Evolutionary conservation across 2,113 vertebrate species (phyloP).

Genomic region (Oreochromis aureus): DNA sequence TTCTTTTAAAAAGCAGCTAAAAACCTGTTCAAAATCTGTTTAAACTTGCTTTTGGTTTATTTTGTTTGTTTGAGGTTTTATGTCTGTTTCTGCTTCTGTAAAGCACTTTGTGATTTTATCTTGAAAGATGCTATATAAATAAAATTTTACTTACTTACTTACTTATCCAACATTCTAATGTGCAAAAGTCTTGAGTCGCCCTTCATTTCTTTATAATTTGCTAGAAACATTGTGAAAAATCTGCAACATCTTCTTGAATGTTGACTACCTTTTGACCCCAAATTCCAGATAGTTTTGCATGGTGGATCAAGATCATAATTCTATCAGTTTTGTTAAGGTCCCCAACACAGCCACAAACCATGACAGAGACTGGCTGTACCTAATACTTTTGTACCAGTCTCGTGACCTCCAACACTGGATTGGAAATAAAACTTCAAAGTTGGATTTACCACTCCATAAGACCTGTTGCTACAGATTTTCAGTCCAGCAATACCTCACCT

Average conservation of each 20-base stretch:
- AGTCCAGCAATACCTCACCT: neutral
- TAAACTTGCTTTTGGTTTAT: too few relatives aligned
- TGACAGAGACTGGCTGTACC: neutral
- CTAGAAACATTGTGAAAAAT: neutral
- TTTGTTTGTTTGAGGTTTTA: too few relatives aligned
- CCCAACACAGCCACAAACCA: neutral
- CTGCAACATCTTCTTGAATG: neutral
- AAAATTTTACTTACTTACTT: too few relatives aligned
- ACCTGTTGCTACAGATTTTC: neutral
- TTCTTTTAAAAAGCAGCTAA: too few relatives aligned
- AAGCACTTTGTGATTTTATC: too few relatives aligned
- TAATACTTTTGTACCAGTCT: neutral
- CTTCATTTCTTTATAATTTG: neutral
- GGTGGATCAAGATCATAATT: neutral
- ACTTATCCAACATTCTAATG: neutral
- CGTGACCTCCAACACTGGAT: neutral
- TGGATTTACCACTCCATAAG: neutral
- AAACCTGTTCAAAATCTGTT: too few relatives aligned
- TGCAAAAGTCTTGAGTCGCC: neutral
- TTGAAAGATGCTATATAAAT: too few relatives aligned
- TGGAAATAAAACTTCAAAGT: neutral
- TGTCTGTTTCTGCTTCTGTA: too few relatives aligned
- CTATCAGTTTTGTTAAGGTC: rapidly evolving
- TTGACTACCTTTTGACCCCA: neutral
- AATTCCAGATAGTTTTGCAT: neutral